A percentile compares a stretch with the other conserved stretches of the same genome.
phyloP scores from a whole-genome alignment of 2,113 vertebrate genomes.

The Calidris pygmaea region DNA sequence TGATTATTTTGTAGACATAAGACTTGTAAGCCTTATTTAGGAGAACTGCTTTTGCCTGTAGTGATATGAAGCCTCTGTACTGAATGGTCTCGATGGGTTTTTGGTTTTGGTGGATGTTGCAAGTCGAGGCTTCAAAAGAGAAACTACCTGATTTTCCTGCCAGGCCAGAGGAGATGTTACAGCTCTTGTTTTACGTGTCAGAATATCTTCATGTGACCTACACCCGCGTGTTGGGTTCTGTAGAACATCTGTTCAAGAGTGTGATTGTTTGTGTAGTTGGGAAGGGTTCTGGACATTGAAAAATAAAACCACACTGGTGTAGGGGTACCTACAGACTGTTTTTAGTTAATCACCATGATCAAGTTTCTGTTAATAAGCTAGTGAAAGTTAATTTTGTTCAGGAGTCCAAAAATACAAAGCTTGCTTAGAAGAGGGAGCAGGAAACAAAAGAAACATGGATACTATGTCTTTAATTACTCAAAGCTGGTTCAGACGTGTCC shows the following conservation, averaged over 20 bases:
- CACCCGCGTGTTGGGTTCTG: neutral
- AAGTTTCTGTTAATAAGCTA: neutral
- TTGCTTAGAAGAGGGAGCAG: neutral
- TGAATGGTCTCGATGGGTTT: fast-evolving
- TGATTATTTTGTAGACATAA: neutral
- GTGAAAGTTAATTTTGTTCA: neutral
- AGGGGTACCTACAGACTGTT: neutral
- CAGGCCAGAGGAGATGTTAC: neutral
- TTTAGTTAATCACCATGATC: neutral
- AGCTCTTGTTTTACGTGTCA: neutral
- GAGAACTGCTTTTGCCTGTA: neutral
- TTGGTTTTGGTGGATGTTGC: neutral
- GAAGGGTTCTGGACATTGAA: neutral
- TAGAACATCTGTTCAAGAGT: neutral
- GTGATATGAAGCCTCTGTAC: neutral
- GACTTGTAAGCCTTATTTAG: neutral
- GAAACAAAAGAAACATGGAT: neutral
- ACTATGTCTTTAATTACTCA: neutral
- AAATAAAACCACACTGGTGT: neutral
- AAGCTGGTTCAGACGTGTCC: neutral
- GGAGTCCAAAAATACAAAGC: neutral
- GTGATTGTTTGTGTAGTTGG: neutral
- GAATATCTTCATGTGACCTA: neutral
- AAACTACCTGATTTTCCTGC: neutral
- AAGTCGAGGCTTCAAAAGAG: neutral